Base-by-base conservation (phyloP, 2,888 invertebrate species). In the Prosapia bicincta region DNA sequence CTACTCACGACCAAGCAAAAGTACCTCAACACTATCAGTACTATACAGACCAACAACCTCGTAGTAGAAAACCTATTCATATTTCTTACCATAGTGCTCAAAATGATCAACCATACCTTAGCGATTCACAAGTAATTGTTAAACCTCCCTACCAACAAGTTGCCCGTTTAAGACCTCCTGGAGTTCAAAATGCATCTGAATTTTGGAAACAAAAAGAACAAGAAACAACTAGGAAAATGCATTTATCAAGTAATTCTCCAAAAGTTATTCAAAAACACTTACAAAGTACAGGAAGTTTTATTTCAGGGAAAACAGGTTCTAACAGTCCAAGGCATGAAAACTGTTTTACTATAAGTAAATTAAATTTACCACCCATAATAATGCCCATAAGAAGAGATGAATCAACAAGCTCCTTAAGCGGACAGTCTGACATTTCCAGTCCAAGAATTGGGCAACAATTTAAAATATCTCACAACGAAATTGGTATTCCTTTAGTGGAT, bases 21-120 rank as follows among this genome's bases (percentile, higher is more conserved):
- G 66, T 67, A 26, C 32, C 74, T n/a, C 26, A 66, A 54, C 54
- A 70, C 25, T 78, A 78, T 38, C 87, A 91, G 78, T 93, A 93
- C 82, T 88, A 91, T 76, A 90, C 92, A 1, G 93, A 93, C 84
- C 90, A 91, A 80, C 90, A 89, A 78, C 92, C 93, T 0, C 86
- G 93, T 81, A 92, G 92, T 77, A 85, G 93, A 66, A 89, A 90
- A 82, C 93, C 93, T 32, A 91, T 93, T 80, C 90, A 91, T 81
- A 88, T 93, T 78, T 87, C 90, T 83, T 86, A 86, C 80, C 85
- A 80, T 74, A 74, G 77, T 74, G 28, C 77, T 72, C 76, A 76
- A 74, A 78, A 79, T 77, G 81, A 79, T 25, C 79, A 86, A 78
- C 86, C 87, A 81, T 87, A 87, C 82, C 82, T 87, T 80, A 88